These are phyloP conservation scores for Euschistus heros DNA, from an alignment of 1,140 invertebrate species.

Conservation along the genomic window DNA sequence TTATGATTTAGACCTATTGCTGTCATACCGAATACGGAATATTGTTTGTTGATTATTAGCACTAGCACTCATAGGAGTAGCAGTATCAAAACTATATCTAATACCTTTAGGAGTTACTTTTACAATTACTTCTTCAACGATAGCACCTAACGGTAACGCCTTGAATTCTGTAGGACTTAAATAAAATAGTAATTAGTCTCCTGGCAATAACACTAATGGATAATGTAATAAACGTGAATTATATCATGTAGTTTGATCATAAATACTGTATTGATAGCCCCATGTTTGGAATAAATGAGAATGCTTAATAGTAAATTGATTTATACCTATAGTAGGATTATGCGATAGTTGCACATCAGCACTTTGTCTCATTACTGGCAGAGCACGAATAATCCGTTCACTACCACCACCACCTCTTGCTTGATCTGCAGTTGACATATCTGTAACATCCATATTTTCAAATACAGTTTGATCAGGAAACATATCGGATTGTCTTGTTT, in stretches of 20 bases:
- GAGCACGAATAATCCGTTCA: not conserved
- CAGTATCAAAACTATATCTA: conserved; percentile 24
- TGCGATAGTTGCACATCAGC: not conserved
- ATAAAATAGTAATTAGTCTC: not conserved
- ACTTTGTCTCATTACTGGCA: not conserved
- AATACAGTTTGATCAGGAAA: not conserved
- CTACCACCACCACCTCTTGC: not conserved
- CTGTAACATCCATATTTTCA: conserved; percentile 1
- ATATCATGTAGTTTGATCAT: not conserved
- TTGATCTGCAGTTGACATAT: not conserved
- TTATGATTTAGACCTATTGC: not conserved
- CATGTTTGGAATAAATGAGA: not conserved
- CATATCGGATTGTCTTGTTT: not conserved
- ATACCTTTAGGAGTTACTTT: conserved; percentile 23
- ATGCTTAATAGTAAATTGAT: not conserved
- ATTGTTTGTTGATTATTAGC: conserved; percentile 1
- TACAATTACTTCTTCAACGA: conserved; percentile 20
- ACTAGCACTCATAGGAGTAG: no score
- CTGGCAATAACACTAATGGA: not conserved
- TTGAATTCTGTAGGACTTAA: conserved; percentile 13
- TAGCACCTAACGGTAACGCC: conserved; percentile 10
- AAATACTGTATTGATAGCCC: not conserved
- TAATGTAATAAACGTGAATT: not conserved
- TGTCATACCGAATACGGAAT: conserved; percentile 5
- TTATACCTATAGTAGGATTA: not conserved